Evolutionary conservation across 2,113 vertebrate genomes (phyloP), one percentile per base, ranked within the genome.

Genomic region (Stigmatopora nigra): DNA sequence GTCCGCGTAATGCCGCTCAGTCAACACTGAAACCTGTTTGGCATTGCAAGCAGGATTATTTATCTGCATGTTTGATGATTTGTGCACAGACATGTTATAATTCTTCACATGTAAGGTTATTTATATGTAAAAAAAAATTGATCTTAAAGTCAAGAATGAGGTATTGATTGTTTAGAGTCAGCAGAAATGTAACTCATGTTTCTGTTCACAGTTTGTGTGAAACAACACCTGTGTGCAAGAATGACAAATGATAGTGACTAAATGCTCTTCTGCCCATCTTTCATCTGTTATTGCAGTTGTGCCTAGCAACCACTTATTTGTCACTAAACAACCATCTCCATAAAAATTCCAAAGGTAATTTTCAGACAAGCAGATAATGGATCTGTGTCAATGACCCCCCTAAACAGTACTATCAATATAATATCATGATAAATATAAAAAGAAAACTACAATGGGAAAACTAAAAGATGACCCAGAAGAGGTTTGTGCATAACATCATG

Each of bases 231-330:
- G 16, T 11, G n/a, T 19, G 17, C 31, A 5, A 48, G 16, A 48
- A 61, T 25, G 48, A 47, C 25, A 47, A 1, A 10, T 63, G 17
- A 65, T 20, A 55, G 19, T 20, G 17, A 68, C 36, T 16, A 17
- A n/a, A 71, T 58, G 60, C 20, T 44, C 57, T 65, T 67, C 52
- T 31, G 25, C 25, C 64, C 35, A 76, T 22, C 61, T 15, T 56
- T 64, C 38, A 47, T 80, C 79, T 82, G 64, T 85, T 78, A 35
- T 82, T 76, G 38, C 49, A 68, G 52, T 35, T 22, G 7, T 68
- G 45, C 79, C 67, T 72, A 81, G 86, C 83, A 86, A 85, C 81
- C 48, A 13, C 41, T 25, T 9, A 53, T 36, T 44, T 66, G 52
- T 75, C 57, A 68, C 64, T 59, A 45, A 16, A 75, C 25, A 45